Evolutionary conservation across 1,140 invertebrate genomes (phyloP).

Genomic region (Acromyrmex heyeri): DNA sequence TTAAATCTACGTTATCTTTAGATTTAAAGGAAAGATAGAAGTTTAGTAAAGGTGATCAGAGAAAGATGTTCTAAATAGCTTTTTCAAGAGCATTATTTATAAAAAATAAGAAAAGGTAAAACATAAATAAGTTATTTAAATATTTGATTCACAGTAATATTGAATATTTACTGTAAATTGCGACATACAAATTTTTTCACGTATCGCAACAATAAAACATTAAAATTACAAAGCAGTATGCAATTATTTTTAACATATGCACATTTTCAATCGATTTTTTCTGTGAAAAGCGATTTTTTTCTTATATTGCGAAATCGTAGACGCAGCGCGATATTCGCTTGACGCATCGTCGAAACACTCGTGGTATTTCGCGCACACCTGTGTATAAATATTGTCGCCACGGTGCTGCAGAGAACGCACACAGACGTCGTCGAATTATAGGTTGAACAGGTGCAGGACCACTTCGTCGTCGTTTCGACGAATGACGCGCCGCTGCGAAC

Average conservation of each 20-base stretch:
- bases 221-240: neutral
- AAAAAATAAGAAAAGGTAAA: neutral
- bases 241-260: neutral
- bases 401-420: slow-evolving; percentile 37
- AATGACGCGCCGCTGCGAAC: slow-evolving; percentile 62
- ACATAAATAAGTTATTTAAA: neutral
- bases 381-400: slow-evolving; percentile 71
- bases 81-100: neutral
- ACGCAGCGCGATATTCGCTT: neutral
- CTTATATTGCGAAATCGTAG: neutral
- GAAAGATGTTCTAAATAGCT: neutral
- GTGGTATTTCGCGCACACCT: slow-evolving; percentile 37
- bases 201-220: neutral
- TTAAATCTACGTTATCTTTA: neutral
- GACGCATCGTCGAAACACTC: slow-evolving; percentile 19
- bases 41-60: neutral
- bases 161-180: slow-evolving; percentile 7
- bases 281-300: neutral
- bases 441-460: slow-evolving; percentile 69
- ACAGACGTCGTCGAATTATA: slow-evolving; percentile 67
- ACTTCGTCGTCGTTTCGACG: slow-evolving; percentile 71
- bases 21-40: neutral
- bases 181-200: too few relatives aligned
- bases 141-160: neutral
- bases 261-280: neutral